phyloP scores from a whole-genome alignment of 2,797 vertebrate species.

The Sebastiscus tertius region DNA sequence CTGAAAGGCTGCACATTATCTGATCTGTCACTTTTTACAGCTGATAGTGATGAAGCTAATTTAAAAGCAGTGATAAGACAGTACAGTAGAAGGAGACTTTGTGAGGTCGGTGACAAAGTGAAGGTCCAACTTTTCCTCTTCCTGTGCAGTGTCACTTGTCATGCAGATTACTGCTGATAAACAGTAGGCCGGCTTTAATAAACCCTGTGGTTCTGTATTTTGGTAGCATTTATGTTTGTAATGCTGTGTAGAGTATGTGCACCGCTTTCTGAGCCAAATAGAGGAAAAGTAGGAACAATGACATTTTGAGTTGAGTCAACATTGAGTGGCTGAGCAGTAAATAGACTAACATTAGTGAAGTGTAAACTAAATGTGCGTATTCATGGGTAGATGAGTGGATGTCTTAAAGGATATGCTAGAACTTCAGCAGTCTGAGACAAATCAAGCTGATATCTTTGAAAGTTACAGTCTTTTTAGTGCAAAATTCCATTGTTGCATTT shows the following conservation, averaged over 20 bases:
- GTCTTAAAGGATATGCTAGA: background rate
- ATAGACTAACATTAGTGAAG: background rate
- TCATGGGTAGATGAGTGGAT: background rate
- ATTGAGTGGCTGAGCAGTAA: background rate
- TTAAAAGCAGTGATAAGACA: slow-evolving; percentile 46
- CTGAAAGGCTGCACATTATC: slow-evolving; percentile 49
- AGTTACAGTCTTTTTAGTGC: background rate
- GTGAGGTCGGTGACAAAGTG: background rate
- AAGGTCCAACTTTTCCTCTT: background rate
- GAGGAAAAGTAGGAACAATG: background rate
- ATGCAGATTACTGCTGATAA: slow-evolving; percentile 13
- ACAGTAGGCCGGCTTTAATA: slow-evolving; percentile 9
- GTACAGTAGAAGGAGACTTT: slow-evolving; percentile 30
- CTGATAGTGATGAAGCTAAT: slow-evolving; percentile 37
- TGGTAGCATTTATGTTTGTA: background rate
- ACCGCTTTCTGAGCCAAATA: background rate
- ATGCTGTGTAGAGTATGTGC: background rate
- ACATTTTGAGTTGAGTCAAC: background rate
- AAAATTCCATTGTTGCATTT: background rate
- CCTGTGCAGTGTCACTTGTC: background rate
- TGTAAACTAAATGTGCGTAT: background rate
- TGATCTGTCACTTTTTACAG: slow-evolving; percentile 34
- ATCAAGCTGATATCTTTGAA: background rate
- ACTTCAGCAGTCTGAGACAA: background rate
- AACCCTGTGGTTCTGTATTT: background rate